Base-by-base conservation (phyloP, 2,113 vertebrate genomes). In the Brachypteracias leptosomus region DNA sequence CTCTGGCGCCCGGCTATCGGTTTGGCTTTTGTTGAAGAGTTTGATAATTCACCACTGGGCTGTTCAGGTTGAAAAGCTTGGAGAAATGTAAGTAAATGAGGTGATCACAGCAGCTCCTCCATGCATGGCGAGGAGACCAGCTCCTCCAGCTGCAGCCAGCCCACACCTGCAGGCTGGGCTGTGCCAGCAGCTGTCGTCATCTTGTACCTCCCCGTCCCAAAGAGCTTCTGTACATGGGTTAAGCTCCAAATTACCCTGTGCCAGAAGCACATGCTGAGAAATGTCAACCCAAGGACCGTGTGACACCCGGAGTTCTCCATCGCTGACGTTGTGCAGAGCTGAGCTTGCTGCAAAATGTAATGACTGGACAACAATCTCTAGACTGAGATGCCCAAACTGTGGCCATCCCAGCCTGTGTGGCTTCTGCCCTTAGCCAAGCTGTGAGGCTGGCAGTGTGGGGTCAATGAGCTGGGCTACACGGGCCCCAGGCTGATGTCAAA, bases 301-400 rank as follows among this genome's bases (percentile, higher is more conserved):
- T 65, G 90, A 74, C 76, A 26, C 36, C 55, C 61, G 14, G 71
- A 35, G 62, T 16, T 0, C 59, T 79, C 46, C 2, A 67, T 49
- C 72, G 31, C 28, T 0, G 0, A 3, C 19, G 5, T 6, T 7
- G 29, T 24, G 62, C 2, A 2, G 42, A 62, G 55, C 40, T 0
- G 2, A 79, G 46, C 49, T 78, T 1, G 0, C 71, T 76, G 46
- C 40, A 40, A 8, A 88, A 13, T 0, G 0, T 1, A 5, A 8
- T 10, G 58, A 42, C 42, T 11, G 42, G 42, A 42, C 11, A 42
- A 42, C 46, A 47, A 19, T 47, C 15, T 47, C 78, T 77, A 20
- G 42, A 46, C 9, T 2, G 2, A 52, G 85, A 10, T 9, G 2
- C 14, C 61, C 62, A 35, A 29, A 85, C 18, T 0, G n/a, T 12